Evolutionary conservation across 2,888 invertebrate genomes (phyloP), one percentile per base, ranked within the genome.

Genomic region (Scaptomyza tumidula): DNA sequence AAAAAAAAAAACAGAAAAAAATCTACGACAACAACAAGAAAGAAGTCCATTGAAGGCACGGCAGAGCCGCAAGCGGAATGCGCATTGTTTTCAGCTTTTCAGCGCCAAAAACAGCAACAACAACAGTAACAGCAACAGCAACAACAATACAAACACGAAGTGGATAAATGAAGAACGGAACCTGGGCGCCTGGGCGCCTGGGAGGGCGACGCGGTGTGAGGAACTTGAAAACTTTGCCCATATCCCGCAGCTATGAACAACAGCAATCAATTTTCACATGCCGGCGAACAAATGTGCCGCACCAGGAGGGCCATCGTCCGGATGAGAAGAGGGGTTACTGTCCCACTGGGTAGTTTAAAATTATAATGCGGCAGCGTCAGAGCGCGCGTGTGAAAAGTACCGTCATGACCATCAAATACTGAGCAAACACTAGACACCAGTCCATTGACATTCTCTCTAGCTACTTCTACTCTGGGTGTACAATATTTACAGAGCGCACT

Each of bases 181-280:
- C 64, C 59, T 69, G 67, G 39, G 58, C 39, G 53, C 64, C 59
- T 69, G 67, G 39, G 58, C 39, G 53, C 37, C 43, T 45, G 61
- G 57, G 52, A 44, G 44, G 41, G 50, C 46, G 49, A 31, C 37
- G 44, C 45, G 62, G 39, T 29, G 46, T 78, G 81, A 81, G 80
- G 80, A 84, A 84, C 88, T 87, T 85, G 76, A 88, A 87, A 84
- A 84, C 80, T 84, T 84, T 84, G 78, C 74, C 83, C 86, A 84
- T 84, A 84, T 86, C 88, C 88, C 88, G 88, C 86, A 87, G 84
- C 88, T 84, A 84, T 83, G 83, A 87, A 84, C 83, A 87, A 84
- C 83, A 87, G 86, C 86, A 83, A 84, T 86, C 88, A 84, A 84
- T 84, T 84, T 84, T 88, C 84, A 88, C 86, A 86, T 88, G 86